Evolutionary conservation across 2,113 vertebrate genomes (phyloP).

Genomic region (Nothocercus nigrocapillus): DNA sequence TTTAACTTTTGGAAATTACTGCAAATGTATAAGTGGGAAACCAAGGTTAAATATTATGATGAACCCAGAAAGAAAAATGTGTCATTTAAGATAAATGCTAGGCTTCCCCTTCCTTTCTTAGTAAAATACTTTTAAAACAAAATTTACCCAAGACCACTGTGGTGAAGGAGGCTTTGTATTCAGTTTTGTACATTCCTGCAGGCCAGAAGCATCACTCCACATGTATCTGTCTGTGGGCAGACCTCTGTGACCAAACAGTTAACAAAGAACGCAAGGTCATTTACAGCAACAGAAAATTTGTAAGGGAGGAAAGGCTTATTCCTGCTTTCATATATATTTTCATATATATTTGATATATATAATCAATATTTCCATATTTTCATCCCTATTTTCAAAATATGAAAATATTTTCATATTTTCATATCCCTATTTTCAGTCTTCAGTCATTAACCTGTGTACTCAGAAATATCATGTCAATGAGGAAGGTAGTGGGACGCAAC

Average conservation of each 20-base stretch:
- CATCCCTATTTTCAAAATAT: too few relatives aligned
- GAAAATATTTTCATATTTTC: not conserved
- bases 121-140: not conserved
- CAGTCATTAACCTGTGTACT: not conserved
- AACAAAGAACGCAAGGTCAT: not conserved
- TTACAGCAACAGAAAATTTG: not conserved
- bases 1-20: not conserved
- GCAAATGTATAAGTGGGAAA: not conserved
- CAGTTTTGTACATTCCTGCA: slow-evolving; percentile 92
- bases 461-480: not conserved
- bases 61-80: not conserved
- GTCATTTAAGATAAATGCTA: not conserved
- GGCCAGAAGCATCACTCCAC: slow-evolving; percentile 95
- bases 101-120: not conserved
- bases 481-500: not conserved
- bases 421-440: not conserved
- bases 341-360: not conserved
- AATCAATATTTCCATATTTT: too few relatives aligned
- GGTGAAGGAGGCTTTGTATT: slow-evolving; percentile 91
- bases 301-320: not conserved
- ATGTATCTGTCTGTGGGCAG: slow-evolving; percentile 96
- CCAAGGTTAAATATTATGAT: not conserved
- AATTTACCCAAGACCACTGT: slow-evolving; percentile 93
- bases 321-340: not conserved
- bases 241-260: slow-evolving; percentile 78